Evolutionary conservation across 2,797 vertebrate species (phyloP).

Genomic region (Halcyon leucocephala): DNA sequence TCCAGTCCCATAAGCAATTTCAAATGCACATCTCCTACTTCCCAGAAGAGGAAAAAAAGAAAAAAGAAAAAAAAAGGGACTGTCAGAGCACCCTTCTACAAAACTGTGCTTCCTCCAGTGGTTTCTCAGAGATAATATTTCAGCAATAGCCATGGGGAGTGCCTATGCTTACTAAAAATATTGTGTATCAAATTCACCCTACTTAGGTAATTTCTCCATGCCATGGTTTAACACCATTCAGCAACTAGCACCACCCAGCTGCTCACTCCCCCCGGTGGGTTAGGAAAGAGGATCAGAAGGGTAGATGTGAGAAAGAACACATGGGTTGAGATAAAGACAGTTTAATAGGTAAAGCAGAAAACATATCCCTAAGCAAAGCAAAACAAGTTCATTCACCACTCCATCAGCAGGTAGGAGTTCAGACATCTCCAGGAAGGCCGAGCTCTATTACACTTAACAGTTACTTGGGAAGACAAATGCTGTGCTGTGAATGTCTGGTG

Average conservation of each 20-base stretch:
- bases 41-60: background rate
- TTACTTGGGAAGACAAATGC: too few species aligned
- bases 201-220: background rate
- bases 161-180: background rate
- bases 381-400: background rate
- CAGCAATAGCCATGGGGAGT: background rate
- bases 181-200: background rate
- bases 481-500: too few species aligned
- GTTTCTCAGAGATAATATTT: background rate
- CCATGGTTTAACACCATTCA: background rate
- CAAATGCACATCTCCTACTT: background rate
- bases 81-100: background rate
- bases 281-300: too few species aligned
- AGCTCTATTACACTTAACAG: too few species aligned
- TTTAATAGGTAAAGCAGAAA: background rate
- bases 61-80: background rate
- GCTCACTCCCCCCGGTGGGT: accelerated
- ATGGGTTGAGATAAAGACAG: background rate
- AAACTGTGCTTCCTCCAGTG: background rate
- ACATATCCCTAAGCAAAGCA: accelerated
- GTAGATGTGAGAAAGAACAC: background rate
- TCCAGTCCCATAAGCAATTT: background rate
- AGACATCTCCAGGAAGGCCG: background rate
- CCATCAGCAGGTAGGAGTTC: too few species aligned
- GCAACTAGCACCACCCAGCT: background rate